These are phyloP conservation scores for Chiridota heheva DNA, from an alignment of 35 echinoderm and acorn worm species.

Conservation along the genomic window DNA sequence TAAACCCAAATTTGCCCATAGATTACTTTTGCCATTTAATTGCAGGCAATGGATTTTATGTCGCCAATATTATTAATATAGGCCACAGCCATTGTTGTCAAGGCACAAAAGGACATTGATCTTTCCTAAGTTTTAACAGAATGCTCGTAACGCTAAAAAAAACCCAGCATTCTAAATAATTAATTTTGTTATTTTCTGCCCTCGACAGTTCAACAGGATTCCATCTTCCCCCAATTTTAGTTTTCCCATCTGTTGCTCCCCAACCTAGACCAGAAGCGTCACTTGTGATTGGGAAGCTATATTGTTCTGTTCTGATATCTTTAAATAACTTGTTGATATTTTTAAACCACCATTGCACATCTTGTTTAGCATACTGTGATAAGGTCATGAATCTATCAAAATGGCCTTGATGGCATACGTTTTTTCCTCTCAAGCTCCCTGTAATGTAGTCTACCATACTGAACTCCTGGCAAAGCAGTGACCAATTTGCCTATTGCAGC, in stretches of 20 bases:
- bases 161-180: slow-evolving; percentile 52
- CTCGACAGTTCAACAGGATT: slow-evolving; percentile 14
- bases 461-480: background rate
- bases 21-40: slow-evolving; percentile 47
- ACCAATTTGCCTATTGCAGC: background rate
- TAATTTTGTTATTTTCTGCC: slow-evolving; percentile 33
- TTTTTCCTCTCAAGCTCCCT: slow-evolving; percentile 63
- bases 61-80: slow-evolving; percentile 67
- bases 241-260: slow-evolving; percentile 50
- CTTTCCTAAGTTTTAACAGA: slow-evolving; percentile 35
- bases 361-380: slow-evolving; percentile 26
- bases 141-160: slow-evolving; percentile 37
- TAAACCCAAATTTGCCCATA: slow-evolving; percentile 64
- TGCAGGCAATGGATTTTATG: slow-evolving; percentile 54
- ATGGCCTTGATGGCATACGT: slow-evolving; percentile 50
- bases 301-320: slow-evolving; percentile 18
- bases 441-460: slow-evolving; percentile 69
- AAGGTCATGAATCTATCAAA: slow-evolving; percentile 56
- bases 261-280: slow-evolving; percentile 64
- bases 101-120: slow-evolving; percentile 49
- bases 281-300: slow-evolving; percentile 21
- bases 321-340: slow-evolving; percentile 4
- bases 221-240: slow-evolving; percentile 53
- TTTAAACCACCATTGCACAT: slow-evolving; percentile 61
- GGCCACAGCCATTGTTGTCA: slow-evolving; percentile 72